Conservation (phyloP, 2,888 invertebrate genomes). For the Dermolepida albohirtum region DNA sequence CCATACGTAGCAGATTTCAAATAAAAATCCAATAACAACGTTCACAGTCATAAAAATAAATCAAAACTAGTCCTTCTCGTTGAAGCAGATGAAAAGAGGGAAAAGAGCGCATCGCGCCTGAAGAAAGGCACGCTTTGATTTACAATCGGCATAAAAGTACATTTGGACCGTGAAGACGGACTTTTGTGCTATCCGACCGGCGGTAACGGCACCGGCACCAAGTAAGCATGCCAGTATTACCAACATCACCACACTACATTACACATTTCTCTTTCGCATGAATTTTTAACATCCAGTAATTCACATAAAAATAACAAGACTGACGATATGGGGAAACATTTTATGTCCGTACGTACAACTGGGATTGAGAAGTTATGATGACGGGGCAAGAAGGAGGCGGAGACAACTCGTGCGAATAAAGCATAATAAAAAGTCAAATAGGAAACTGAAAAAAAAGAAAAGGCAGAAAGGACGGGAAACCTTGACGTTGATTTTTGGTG, state of each 20-base stretch:
- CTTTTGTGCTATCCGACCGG: neutral
- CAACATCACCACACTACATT: conserved; percentile 6
- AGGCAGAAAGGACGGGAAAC: neutral
- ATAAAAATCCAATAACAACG: too few relatives aligned
- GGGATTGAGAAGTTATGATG: neutral
- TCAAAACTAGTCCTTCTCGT: neutral
- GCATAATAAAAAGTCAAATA: conserved; percentile 23
- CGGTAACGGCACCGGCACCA: too few relatives aligned
- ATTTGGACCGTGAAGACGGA: conserved; percentile 7
- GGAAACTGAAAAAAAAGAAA: neutral
- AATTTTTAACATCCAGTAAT: conserved; percentile 24
- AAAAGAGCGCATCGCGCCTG: too few relatives aligned
- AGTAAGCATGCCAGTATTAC: neutral
- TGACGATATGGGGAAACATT: conserved; percentile 22
- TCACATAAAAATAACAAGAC: conserved; percentile 23
- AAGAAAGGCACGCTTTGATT: conserved; percentile 11
- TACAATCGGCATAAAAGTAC: conserved; percentile 19
- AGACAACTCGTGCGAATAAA: too few relatives aligned
- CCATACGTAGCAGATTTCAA: too few relatives aligned
- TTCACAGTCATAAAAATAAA: neutral
- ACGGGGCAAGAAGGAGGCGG: neutral
- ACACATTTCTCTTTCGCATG: conserved; percentile 1
- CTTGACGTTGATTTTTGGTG: conserved; percentile 21
- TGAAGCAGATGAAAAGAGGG: conserved; percentile 1
- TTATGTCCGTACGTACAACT: conserved; percentile 1